phyloP scores from a whole-genome alignment of 2,888 invertebrate genomes.

The Morpho helenor region DNA sequence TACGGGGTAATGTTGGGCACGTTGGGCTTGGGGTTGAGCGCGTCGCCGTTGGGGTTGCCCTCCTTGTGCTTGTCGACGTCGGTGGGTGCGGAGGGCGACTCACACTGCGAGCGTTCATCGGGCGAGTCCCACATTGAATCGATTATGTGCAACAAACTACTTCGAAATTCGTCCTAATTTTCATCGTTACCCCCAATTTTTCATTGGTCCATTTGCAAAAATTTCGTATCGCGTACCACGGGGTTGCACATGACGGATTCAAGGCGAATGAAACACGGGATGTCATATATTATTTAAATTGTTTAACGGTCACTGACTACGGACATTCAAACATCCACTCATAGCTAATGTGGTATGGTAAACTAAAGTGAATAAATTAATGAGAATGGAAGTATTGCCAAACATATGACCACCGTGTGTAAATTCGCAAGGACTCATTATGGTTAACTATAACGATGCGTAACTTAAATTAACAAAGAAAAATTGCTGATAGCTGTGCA shows the following conservation, averaged over 20 bases:
- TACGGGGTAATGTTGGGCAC: constrained; percentile 81
- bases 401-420: constrained; percentile 80
- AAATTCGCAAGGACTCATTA: constrained; percentile 74
- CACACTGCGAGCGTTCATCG: constrained; percentile 79
- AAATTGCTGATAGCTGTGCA: constrained; percentile 38
- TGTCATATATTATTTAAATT: constrained; percentile 78
- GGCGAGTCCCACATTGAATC: constrained; percentile 81
- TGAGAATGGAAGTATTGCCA: constrained; percentile 66
- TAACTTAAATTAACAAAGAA: constrained; percentile 33
- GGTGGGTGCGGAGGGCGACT: constrained; percentile 57
- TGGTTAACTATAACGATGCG: constrained; percentile 42
- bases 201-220: constrained; percentile 43
- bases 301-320: constrained; percentile 71
- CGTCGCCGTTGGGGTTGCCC: constrained; percentile 58
- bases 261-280: constrained; percentile 80
- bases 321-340: constrained; percentile 73
- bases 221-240: constrained; percentile 50
- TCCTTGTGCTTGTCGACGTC: constrained; percentile 55
- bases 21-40: constrained; percentile 69
- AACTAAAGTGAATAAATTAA: constrained; percentile 71
- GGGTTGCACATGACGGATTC: constrained; percentile 80
- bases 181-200: constrained; percentile 49
- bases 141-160: constrained; percentile 81
- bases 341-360: constrained; percentile 63
- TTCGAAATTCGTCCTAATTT: constrained; percentile 76